A percentile compares a stretch with the other conserved stretches of the same genome.
Conservation (phyloP, 2,113 vertebrate species). For the Gymnorhina tibicen region DNA sequence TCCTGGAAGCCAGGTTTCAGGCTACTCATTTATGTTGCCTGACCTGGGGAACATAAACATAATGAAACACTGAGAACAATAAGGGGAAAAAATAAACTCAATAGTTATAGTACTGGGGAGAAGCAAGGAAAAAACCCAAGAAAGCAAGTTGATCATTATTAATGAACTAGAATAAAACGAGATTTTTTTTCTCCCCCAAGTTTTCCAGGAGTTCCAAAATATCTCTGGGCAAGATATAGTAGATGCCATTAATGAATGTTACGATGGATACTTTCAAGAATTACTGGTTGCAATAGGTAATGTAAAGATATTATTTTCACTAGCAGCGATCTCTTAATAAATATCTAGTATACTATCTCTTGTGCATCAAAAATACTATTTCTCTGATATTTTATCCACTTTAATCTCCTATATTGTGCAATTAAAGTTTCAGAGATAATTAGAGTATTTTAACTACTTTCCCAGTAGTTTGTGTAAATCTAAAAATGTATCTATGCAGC, state of each 20-base stretch:
- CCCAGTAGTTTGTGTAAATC: not conserved
- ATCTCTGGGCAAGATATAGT: constrained; percentile 78
- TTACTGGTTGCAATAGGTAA: constrained; percentile 76
- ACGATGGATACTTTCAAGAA: constrained; percentile 78
- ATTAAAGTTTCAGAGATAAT: not conserved
- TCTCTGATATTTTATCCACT: not conserved
- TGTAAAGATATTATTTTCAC: not conserved
- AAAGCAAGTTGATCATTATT: not conserved
- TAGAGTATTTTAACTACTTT: not conserved
- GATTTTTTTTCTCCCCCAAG: constrained; percentile 18
- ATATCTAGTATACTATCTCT: not conserved
- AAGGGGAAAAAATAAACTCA: not conserved
- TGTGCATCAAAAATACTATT: not conserved
- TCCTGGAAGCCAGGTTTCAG: not conserved
- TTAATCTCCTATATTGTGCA: not conserved
- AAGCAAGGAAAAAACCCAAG: not conserved
- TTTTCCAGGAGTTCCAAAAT: constrained; percentile 82
- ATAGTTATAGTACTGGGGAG: not conserved
- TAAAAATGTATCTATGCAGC: not conserved
- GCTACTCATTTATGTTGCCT: not conserved
- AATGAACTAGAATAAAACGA: not conserved
- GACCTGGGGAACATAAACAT: not conserved
- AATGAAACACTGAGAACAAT: not conserved
- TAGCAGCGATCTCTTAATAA: not conserved
- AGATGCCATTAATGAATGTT: constrained; percentile 75